Percentiles rank a stretch among this genome's conserved stretches.
Conservation (phyloP, 2,797 vertebrate species). For the Enteromius treurensis region DNA sequence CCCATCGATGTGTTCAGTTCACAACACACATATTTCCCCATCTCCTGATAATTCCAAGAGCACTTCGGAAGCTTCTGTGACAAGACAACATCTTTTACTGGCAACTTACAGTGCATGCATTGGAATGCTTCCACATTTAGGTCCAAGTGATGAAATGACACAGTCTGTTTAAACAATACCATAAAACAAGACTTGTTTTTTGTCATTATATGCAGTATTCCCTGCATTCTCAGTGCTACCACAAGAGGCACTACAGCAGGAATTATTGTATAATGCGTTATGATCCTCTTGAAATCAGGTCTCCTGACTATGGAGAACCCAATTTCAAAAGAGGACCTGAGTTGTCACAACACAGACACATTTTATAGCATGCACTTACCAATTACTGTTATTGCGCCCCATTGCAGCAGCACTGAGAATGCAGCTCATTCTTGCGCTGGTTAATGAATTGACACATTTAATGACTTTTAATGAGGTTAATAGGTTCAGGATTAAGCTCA, state of each 20-base stretch:
- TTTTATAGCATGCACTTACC: not conserved
- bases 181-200: not conserved
- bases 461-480: conserved; percentile 12
- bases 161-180: not conserved
- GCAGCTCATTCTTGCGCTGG: not conserved
- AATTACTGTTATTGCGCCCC: not conserved
- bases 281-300: too few relatives aligned
- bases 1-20: conserved; percentile 24
- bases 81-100: not conserved
- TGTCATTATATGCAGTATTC: not conserved
- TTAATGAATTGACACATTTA: conserved; percentile 21
- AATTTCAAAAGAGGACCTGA: not conserved
- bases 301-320: not conserved
- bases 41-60: conserved; percentile 11
- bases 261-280: too few relatives aligned
- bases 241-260: too few relatives aligned
- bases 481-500: not conserved
- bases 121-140: not conserved
- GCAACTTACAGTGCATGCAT: not conserved
- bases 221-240: too few relatives aligned
- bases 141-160: not conserved
- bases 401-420: not conserved
- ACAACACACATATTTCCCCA: conserved; percentile 14
- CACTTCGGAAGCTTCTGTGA: not conserved
- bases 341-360: not conserved